Base-by-base conservation (phyloP, 2,113 vertebrate genomes). In the Poecile atricapillus region DNA sequence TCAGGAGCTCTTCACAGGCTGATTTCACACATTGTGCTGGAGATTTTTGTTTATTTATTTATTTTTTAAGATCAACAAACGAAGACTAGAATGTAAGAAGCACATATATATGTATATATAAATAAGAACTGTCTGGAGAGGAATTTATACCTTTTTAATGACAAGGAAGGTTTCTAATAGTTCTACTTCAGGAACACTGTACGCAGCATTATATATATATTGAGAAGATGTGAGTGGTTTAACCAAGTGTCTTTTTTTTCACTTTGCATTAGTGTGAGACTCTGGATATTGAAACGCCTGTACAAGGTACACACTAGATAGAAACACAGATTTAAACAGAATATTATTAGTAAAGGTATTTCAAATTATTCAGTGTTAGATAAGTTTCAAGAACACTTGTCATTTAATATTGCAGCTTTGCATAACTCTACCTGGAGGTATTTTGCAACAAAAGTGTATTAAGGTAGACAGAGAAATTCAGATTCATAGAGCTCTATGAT, bases 401-500 rank as follows among this genome's bases (percentile, higher is more conserved):
- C 49, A 93, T 74, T 86, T 84, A 93, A 74, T 31, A 63, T 68
- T 62, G n/a, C 47, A 90, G 35, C 55, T 90, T 94, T 90, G 33
- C 33, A 76, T 88, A 94, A 73, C 49, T 70, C 70, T 64, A 95
- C 76, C 87, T 87, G 41, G 58, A 95, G 89, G 69, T 96, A 89
- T 89, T 95, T 85, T 95, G 37, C 46, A 93, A 77, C 41, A 92
- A 49, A 94, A 68, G 52, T 81, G 60, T 69, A 86, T 90, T 93
- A 86, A 94, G 73, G 91, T 82, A 94, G 93, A 94, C 3, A 39
- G 35, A 94, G 71, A 94, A 96, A 96, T 93, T 96, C 77, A 81
- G 88, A 90, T 84, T 81, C 47, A 89, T 90, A 63, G 44, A 97
- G 80, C 60, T 94, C 81, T 96, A 95, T 91, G 89, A 97, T 92